Evolutionary conservation across 1,140 invertebrate genomes (phyloP).

Genomic region (Drosophila yakuba): DNA sequence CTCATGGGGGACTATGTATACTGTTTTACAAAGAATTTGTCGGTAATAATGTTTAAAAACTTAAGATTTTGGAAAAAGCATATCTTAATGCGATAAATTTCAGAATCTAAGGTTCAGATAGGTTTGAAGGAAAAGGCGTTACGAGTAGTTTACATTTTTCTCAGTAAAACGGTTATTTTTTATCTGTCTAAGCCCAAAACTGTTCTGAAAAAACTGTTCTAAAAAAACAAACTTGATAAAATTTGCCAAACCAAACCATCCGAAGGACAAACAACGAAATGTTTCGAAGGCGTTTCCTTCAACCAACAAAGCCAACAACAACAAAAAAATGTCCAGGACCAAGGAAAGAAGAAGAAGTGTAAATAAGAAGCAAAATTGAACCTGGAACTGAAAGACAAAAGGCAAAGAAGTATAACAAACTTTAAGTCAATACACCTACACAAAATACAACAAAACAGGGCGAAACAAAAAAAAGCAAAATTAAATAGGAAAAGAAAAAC

Average conservation of each 20-base stretch:
- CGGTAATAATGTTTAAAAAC: background rate
- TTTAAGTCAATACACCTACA: conserved; percentile 80
- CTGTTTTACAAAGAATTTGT: conserved; percentile 1
- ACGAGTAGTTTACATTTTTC: background rate
- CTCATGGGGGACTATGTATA: background rate
- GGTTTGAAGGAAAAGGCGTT: conserved; percentile 15
- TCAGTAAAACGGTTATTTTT: no score
- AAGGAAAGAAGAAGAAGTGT: conserved; percentile 8
- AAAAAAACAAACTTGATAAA: conserved; percentile 25
- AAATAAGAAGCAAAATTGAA: conserved; percentile 33
- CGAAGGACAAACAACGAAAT: conserved; percentile 58
- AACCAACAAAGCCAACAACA: conserved; percentile 46
- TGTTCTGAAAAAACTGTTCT: background rate
- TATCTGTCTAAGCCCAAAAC: no score
- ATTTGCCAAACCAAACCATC: conserved; percentile 1
- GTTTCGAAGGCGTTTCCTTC: conserved; percentile 69
- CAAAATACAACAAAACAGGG: conserved; percentile 51
- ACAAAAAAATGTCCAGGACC: conserved; percentile 34
- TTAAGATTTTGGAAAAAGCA: background rate
- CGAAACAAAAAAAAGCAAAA: conserved; percentile 52
- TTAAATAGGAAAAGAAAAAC: conserved; percentile 58
- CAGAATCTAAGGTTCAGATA: background rate
- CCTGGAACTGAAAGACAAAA: conserved; percentile 54
- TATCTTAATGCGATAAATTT: background rate
- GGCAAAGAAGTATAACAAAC: conserved; percentile 78